Evolutionary conservation across 2,113 vertebrate genomes (phyloP).

Genomic region (Glaucomys volans): DNA sequence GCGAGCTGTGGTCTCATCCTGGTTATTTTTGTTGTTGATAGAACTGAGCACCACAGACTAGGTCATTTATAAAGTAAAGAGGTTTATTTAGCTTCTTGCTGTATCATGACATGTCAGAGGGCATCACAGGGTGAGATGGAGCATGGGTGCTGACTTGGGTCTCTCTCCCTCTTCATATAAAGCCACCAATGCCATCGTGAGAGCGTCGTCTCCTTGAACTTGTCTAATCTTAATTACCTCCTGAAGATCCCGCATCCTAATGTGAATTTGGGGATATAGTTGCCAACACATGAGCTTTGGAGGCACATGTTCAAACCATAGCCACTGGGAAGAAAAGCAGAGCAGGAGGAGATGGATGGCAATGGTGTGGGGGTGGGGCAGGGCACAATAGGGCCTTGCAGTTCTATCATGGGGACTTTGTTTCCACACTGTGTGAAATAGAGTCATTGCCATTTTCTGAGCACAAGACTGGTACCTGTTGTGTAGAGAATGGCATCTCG

Average conservation of each 20-base stretch:
- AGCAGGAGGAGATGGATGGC: neutral
- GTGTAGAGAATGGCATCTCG: neutral
- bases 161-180: neutral
- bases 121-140: neutral
- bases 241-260: neutral
- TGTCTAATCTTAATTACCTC: neutral
- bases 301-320: neutral
- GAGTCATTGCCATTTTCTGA: neutral
- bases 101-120: neutral
- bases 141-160: neutral
- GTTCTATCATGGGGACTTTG: neutral
- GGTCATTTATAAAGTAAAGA: neutral
- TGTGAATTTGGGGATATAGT: neutral
- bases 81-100: neutral
- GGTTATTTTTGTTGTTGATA: neutral
- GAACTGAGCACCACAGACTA: neutral
- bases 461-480: neutral
- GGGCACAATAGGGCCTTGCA: rapidly evolving
- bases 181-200: too few relatives aligned
- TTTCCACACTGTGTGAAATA: neutral
- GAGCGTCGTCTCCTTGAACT: neutral
- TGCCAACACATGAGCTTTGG: neutral
- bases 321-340: neutral
- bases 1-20: neutral
- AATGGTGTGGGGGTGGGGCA: too few relatives aligned